Evolutionary conservation across 2,888 invertebrate species (phyloP).

Genomic region (Podabrus alpinus): DNA sequence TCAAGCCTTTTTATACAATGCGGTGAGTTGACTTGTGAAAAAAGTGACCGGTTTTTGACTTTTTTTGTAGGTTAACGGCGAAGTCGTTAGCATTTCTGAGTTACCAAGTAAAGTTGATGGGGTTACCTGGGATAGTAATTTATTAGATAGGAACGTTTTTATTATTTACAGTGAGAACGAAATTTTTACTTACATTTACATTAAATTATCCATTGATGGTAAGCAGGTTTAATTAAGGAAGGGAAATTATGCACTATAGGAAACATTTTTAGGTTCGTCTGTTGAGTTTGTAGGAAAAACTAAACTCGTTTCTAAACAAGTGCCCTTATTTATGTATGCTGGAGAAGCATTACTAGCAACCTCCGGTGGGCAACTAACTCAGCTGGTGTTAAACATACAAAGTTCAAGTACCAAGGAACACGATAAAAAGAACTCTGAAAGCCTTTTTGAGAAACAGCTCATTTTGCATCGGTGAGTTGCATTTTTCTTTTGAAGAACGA

Average conservation of each 20-base stretch:
- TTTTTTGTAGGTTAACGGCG: constrained; percentile 60
- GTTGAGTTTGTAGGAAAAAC: constrained; percentile 77
- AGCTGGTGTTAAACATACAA: constrained; percentile 69
- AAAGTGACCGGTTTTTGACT: background rate
- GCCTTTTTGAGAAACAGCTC: constrained; percentile 55
- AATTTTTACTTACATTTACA: constrained; percentile 79
- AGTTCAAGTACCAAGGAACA: constrained; percentile 49
- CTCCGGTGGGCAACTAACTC: constrained; percentile 73
- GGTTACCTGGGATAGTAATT: constrained; percentile 92
- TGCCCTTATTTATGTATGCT: constrained; percentile 83
- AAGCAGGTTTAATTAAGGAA: constrained; percentile 36
- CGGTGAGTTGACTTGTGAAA: constrained; percentile 52
- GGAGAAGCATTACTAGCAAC: constrained; percentile 84
- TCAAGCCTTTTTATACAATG: constrained; percentile 82
- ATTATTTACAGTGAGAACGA: constrained; percentile 75
- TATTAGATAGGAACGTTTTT: constrained; percentile 83
- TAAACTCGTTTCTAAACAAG: constrained; percentile 76
- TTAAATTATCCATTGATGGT: constrained; percentile 76
- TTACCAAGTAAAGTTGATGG: constrained; percentile 70
- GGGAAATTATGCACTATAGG: constrained; percentile 7
- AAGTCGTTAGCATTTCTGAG: constrained; percentile 65
- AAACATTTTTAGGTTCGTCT: constrained; percentile 58
- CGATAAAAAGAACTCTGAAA: constrained; percentile 48
- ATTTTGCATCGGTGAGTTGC: constrained; percentile 51
- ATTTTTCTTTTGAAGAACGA: background rate